A percentile compares a stretch with the other conserved stretches of the same genome.
Conservation (phyloP, 1,140 invertebrate genomes). For the Drosophila hydei region DNA sequence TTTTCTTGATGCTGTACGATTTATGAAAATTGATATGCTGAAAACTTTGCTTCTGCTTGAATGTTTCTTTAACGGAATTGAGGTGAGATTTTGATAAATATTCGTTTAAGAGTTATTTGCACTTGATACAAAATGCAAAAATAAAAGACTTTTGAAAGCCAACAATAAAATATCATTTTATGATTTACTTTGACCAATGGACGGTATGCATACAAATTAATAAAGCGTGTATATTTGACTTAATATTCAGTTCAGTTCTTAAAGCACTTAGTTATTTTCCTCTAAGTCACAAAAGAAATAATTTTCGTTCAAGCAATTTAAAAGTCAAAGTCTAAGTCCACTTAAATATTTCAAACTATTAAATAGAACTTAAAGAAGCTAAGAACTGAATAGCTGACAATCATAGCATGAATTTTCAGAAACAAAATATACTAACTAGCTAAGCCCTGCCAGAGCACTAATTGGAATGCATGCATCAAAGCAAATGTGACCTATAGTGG, state of each 20-base stretch:
- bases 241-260: too few species aligned
- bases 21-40: constrained; percentile 75
- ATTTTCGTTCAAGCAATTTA: background rate
- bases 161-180: constrained; percentile 2
- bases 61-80: constrained; percentile 55
- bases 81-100: background rate
- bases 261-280: too few species aligned
- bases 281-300: background rate
- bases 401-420: background rate
- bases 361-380: background rate
- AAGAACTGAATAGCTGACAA: background rate
- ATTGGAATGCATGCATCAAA: constrained; percentile 44
- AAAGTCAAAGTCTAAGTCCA: too few species aligned
- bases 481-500: constrained; percentile 15
- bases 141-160: background rate
- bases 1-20: constrained; percentile 55
- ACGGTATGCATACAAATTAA: background rate
- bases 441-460: constrained; percentile 4
- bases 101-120: constrained; percentile 7
- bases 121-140: background rate
- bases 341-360: background rate
- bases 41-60: constrained; percentile 44
- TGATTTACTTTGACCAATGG: background rate
- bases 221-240: too few species aligned
- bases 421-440: background rate